phyloP scores from a whole-genome alignment of 2,113 vertebrate species.

The Colaptes auratus region DNA sequence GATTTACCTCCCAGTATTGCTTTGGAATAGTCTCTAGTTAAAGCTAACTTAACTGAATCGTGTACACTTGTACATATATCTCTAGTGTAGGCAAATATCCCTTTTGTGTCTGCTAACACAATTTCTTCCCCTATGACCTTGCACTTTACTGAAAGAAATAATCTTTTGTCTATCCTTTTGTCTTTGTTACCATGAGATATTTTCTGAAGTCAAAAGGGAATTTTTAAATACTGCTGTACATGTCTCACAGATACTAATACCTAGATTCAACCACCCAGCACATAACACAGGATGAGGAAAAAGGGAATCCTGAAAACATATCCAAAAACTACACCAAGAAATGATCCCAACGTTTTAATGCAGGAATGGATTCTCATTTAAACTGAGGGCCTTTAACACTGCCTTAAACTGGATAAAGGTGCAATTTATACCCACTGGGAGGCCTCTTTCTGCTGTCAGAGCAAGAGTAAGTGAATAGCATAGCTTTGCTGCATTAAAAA shows the following conservation, averaged over 20 bases:
- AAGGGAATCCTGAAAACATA: not conserved
- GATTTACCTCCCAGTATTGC: not conserved
- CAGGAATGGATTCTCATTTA: not conserved
- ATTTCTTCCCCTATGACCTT: not conserved
- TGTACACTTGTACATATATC: not conserved
- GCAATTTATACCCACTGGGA: not conserved
- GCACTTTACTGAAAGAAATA: not conserved
- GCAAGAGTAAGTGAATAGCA: not conserved
- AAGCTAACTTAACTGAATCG: not conserved
- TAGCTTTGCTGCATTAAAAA: not conserved
- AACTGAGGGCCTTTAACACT: not conserved
- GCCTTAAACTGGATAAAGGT: not conserved
- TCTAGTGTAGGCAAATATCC: not conserved
- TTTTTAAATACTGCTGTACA: not conserved
- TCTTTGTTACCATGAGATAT: not conserved
- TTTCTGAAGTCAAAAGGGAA: not conserved
- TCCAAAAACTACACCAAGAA: not conserved
- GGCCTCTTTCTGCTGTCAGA: not conserved
- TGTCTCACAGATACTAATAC: not conserved
- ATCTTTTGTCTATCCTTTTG: not conserved
- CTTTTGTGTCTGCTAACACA: not conserved
- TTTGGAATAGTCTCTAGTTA: not conserved
- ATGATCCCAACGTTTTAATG: not conserved
- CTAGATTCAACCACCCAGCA: not conserved
- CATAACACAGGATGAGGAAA: not conserved